These are phyloP conservation scores for Conger conger DNA, from an alignment of 2,113 vertebrate genomes.

Conservation along the genomic window DNA sequence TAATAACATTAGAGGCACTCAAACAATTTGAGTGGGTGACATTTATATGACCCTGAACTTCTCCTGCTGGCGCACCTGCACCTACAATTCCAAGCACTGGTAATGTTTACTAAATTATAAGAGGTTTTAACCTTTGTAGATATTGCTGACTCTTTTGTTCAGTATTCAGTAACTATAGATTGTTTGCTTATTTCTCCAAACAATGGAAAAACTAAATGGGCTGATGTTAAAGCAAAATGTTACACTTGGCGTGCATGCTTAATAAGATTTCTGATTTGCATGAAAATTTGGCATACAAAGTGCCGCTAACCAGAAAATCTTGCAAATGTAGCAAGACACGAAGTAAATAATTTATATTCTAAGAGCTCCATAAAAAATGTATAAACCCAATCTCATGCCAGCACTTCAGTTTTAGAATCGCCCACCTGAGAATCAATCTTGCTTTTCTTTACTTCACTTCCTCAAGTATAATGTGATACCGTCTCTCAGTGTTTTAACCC, in stretches of 20 bases:
- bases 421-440: not conserved
- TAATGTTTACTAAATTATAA: too few species aligned
- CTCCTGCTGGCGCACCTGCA: not conserved
- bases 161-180: too few species aligned
- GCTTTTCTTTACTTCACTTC: not conserved
- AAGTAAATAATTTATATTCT: not conserved
- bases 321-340: not conserved
- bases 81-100: too few species aligned
- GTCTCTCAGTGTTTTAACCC: not conserved
- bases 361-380: not conserved
- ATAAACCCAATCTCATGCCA: not conserved
- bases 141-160: too few species aligned
- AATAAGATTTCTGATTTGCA: not conserved
- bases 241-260: not conserved
- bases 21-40: not conserved
- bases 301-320: not conserved
- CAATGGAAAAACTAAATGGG: not conserved
- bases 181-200: not conserved
- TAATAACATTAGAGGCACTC: too few species aligned
- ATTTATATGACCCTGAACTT: not conserved
- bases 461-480: not conserved
- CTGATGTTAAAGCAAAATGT: not conserved
- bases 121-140: too few species aligned
- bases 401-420: not conserved
- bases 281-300: not conserved